Evolutionary conservation across 1,140 invertebrate species (phyloP), one percentile per base, ranked within the genome.

Genomic region (Drosophila busckii): DNA sequence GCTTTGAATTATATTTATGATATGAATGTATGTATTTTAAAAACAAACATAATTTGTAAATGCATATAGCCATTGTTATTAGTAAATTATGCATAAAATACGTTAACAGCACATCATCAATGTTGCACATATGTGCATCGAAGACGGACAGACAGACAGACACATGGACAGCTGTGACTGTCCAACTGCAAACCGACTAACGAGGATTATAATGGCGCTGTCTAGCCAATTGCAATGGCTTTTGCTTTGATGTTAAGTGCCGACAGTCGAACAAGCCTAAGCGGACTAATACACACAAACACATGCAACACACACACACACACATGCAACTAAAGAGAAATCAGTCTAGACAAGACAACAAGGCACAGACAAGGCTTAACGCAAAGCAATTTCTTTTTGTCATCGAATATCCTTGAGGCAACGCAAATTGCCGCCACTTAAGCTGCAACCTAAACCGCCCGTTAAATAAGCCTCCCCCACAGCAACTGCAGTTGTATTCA

Each of bases 301-400:
- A 38, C 28, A 15, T 26, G 16, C 17, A 49, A 13, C 17, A 25
- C 26, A 12, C 23, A 22, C 17, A 23, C 8, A 5, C 15, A 12
- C 13, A 35, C 12, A 22, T 12, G 26, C 32, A 52, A 12, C 37
- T 9, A 31, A 46, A 62, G 31, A 52, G 48, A 69, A 82, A 75
- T 82, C 69, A 82, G 75, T 80, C 75, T 80, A 82, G 75, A 73
- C 70, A 29, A 58, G 52, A 62, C 56, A 70, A 48, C 62, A 42
- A 52, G 42, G n/a, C n/a, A n/a, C 60, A 73, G 69, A 65, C 73
- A 59, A n/a, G n/a, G 75, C 76, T 82, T 82, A 82, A 75, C 66
- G 59, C 70, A 83, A 83, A 62, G 70, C 70, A 82, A 83, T 82
- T 82, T 83, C 75, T 70, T 82, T 83, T 83, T 75, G 75, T 82